Base-by-base conservation (phyloP, 2,797 vertebrate genomes). In the Echiichthys vipera region DNA sequence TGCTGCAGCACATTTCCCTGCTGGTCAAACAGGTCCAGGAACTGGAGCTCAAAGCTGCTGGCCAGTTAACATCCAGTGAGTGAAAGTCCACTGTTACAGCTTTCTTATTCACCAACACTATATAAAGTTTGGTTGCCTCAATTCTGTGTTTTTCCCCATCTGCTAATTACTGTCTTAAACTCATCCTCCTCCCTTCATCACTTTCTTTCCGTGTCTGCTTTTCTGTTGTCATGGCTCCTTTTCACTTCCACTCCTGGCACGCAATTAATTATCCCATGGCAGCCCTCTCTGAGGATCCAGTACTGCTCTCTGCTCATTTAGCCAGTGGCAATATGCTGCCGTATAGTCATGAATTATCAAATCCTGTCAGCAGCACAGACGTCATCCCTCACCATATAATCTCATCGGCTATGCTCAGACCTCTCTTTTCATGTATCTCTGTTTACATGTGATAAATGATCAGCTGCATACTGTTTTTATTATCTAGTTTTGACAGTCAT, bases 21-120 rank as follows among this genome's bases (percentile, higher is more conserved):
- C 93, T 99, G 86, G 98, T 99, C 76, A 96, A 96, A 87, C 98
- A 99, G 89, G 96, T 99, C 86, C 97, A 99, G 89, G 97, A 99
- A 74, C 93, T 99, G 86, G 98, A 99, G 91, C 93, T 97, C 74
- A 97, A 97, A 88, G 87, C 97, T 59, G 89, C 94, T 0, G 96
- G 96, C 58, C 95, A 94, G 54, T 93, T 95, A 72, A 94, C 83
- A 1, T 92, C 96, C 40, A 96, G 98, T 99, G 93, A 96, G 96
- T 81, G 8, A 2, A 63, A 74, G 42, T 42, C 13, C 27, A 0
- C 4, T 27, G 12, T 40, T 18, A 10, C 45, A 27, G 25, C n/a
- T 27, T 54, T 8, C 10, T 55, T 27, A 15, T 58, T 36, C 12
- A n/a, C 13, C 5, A 47, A 61, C 4, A 42, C 18, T 53, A 2